Evolutionary conservation across 2,888 invertebrate species (phyloP).

Genomic region (Hyposoter dolosus): DNA sequence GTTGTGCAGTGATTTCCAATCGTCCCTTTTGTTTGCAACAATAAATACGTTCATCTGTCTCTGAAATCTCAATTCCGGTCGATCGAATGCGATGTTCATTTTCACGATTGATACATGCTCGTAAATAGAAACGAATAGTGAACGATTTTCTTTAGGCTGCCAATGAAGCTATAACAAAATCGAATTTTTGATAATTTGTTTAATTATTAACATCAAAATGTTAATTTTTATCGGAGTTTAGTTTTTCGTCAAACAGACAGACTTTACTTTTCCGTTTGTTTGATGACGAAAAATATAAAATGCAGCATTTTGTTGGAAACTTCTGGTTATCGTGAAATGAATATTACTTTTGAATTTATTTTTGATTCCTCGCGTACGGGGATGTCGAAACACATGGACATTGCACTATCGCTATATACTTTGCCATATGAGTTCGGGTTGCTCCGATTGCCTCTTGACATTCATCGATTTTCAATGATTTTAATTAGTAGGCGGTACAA

Average conservation of each 20-base stretch:
- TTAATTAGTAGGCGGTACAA: background rate
- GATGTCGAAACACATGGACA: background rate
- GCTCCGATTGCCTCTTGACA: background rate
- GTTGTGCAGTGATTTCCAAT: background rate
- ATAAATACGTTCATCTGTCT: background rate
- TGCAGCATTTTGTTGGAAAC: background rate
- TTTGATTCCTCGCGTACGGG: too few species aligned
- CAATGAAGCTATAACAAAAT: background rate
- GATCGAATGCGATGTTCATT: background rate
- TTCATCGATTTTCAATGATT: background rate
- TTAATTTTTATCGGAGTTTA: background rate
- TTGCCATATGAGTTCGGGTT: background rate
- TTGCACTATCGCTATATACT: background rate
- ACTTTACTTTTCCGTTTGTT: background rate
- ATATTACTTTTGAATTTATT: background rate
- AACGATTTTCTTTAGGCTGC: background rate
- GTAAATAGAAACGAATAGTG: background rate
- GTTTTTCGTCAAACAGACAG: too few species aligned
- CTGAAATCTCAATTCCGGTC: background rate
- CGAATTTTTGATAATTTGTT: background rate
- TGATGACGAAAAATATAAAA: background rate
- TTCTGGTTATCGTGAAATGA: background rate
- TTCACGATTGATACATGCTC: background rate
- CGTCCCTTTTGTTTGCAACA: background rate
- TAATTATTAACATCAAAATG: background rate